Evolutionary conservation across 2,888 invertebrate species (phyloP).

Genomic region (Parnassius mnemosyne): DNA sequence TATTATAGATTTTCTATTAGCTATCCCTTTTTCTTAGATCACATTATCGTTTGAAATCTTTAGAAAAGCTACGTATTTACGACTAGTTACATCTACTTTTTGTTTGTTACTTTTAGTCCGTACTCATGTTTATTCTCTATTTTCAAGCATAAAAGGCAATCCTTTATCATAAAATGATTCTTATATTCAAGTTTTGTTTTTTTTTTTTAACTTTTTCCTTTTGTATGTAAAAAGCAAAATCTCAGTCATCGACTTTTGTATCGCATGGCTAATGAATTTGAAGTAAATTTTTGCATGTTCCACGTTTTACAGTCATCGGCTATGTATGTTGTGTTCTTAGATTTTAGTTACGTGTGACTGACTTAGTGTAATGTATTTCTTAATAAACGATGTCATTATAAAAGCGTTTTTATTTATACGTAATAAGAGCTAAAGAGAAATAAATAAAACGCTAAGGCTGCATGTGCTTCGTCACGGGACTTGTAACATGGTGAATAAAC

Average conservation of each 20-base stretch:
- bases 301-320: constrained; percentile 33
- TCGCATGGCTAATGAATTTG: constrained; percentile 18
- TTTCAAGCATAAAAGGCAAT: constrained; percentile 9
- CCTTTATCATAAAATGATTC: constrained; percentile 12
- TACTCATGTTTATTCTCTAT: neutral
- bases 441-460: constrained; percentile 23
- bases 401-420: constrained; percentile 17
- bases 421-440: constrained; percentile 29
- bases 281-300: constrained; percentile 27
- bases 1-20: neutral
- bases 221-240: constrained; percentile 5
- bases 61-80: no score
- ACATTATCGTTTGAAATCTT: no score
- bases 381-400: constrained; percentile 26
- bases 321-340: constrained; percentile 42
- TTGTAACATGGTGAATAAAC: neutral
- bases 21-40: neutral
- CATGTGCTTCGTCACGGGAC: constrained; percentile 9
- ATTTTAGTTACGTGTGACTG: constrained; percentile 63
- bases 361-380: constrained; percentile 49
- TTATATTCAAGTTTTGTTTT: neutral
- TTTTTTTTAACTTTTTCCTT: neutral
- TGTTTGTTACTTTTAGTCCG: neutral
- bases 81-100: neutral
- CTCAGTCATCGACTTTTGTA: constrained; percentile 17